phyloP scores from a whole-genome alignment of 2,888 invertebrate species.

The Atethmia centrago region DNA sequence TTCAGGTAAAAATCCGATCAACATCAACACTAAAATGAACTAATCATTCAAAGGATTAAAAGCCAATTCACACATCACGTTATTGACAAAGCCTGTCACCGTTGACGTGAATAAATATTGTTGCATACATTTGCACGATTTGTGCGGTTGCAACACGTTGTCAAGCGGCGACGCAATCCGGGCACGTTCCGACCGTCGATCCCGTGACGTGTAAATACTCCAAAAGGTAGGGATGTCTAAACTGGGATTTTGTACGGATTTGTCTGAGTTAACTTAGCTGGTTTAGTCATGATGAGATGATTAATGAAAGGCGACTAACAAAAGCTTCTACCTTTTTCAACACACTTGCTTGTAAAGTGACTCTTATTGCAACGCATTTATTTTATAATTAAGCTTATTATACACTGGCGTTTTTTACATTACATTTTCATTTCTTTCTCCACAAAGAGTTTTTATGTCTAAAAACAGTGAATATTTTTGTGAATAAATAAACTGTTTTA shows the following conservation, averaged over 20 bases:
- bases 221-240: slow-evolving; percentile 30
- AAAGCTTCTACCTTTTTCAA: too few species aligned
- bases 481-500: too few species aligned
- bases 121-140: slow-evolving; percentile 43
- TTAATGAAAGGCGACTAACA: too few species aligned
- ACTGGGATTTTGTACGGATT: slow-evolving; percentile 19
- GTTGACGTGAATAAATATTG: slow-evolving; percentile 54
- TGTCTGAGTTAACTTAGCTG: background rate
- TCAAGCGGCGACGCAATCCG: slow-evolving; percentile 21
- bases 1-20: background rate
- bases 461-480: too few species aligned
- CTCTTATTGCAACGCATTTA: too few species aligned
- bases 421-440: too few species aligned
- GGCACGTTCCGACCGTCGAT: slow-evolving; percentile 22
- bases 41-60: slow-evolving; percentile 40
- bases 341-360: too few species aligned
- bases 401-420: too few species aligned
- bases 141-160: slow-evolving; percentile 45
- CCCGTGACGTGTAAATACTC: slow-evolving; percentile 36
- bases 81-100: slow-evolving; percentile 42
- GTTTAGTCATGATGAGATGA: too few species aligned
- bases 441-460: too few species aligned
- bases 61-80: slow-evolving; percentile 45
- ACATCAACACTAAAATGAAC: slow-evolving; percentile 24
- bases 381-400: too few species aligned